Evolutionary conservation across 2,797 vertebrate species (phyloP).

Genomic region (Catharus ustulatus): DNA sequence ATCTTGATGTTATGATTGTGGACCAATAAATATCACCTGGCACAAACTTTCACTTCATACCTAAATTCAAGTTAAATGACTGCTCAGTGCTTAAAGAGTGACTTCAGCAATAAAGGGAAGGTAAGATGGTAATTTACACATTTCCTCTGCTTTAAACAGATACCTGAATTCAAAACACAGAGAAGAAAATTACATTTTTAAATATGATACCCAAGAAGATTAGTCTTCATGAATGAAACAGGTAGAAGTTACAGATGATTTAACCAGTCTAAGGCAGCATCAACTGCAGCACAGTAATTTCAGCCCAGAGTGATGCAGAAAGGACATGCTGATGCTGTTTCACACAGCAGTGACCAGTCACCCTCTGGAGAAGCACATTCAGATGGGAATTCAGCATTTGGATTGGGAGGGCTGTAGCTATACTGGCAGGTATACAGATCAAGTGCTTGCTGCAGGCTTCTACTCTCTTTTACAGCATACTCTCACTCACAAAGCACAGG

Average conservation of each 20-base stretch:
- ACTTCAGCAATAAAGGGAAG: background rate
- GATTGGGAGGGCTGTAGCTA: background rate
- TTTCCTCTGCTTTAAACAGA: background rate
- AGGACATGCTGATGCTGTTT: background rate
- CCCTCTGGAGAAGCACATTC: background rate
- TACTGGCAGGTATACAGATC: background rate
- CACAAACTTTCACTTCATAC: background rate
- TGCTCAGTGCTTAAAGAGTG: background rate
- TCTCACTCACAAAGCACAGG: background rate
- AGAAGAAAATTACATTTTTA: background rate
- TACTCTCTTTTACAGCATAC: background rate
- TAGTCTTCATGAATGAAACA: background rate
- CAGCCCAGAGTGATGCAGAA: background rate
- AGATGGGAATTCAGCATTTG: background rate
- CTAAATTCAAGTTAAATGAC: background rate
- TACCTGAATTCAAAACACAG: background rate
- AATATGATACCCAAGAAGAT: background rate
- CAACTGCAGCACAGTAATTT: background rate
- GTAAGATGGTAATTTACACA: accelerated
- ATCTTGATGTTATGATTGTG: background rate
- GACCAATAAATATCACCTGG: background rate
- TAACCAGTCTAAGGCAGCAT: background rate
- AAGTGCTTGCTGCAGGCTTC: background rate
- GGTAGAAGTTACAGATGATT: background rate
- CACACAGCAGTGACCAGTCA: background rate